phyloP scores from a whole-genome alignment of 2,888 invertebrate species.

The Stenoptilia bipunctidactyla region DNA sequence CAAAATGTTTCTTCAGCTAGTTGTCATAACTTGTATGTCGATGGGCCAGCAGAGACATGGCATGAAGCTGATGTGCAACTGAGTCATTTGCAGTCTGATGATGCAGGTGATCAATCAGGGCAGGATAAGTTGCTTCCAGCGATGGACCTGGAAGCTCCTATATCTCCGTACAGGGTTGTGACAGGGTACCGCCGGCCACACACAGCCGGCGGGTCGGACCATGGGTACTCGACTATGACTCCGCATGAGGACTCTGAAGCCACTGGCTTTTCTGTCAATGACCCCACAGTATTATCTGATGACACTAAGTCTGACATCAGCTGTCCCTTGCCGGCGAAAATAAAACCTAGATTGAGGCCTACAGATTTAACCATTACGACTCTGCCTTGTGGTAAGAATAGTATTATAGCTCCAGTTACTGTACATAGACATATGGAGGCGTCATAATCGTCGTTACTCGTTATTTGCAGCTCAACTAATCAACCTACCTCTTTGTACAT shows the following conservation, averaged over 20 bases:
- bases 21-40: conserved; percentile 62
- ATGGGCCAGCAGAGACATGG: conserved; percentile 65
- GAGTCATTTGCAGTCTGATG: conserved; percentile 80
- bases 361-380: conserved; percentile 56
- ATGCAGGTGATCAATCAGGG: conserved; percentile 73
- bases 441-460: conserved; percentile 44
- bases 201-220: conserved; percentile 87
- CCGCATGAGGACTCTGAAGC: conserved; percentile 92
- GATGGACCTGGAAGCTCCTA: conserved; percentile 75
- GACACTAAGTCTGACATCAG: conserved; percentile 68
- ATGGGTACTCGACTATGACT: conserved; percentile 95
- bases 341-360: conserved; percentile 49
- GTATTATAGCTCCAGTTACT: conserved; percentile 87
- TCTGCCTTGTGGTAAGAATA: conserved; percentile 66
- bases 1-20: conserved; percentile 71
- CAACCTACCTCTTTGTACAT: conserved; percentile 42
- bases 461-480: conserved; percentile 11
- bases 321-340: conserved; percentile 67
- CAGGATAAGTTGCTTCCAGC: conserved; percentile 76
- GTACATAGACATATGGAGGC: conserved; percentile 92
- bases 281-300: conserved; percentile 70
- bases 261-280: conserved; percentile 79
- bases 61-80: conserved; percentile 74
- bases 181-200: conserved; percentile 84
- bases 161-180: conserved; percentile 90